Percentiles rank a stretch among this genome's conserved stretches.
These are phyloP conservation scores for Turritopsis dohrnii DNA, from an alignment of 30 jellyfish, hydroid and myxozoan species.

Conservation along the genomic window DNA sequence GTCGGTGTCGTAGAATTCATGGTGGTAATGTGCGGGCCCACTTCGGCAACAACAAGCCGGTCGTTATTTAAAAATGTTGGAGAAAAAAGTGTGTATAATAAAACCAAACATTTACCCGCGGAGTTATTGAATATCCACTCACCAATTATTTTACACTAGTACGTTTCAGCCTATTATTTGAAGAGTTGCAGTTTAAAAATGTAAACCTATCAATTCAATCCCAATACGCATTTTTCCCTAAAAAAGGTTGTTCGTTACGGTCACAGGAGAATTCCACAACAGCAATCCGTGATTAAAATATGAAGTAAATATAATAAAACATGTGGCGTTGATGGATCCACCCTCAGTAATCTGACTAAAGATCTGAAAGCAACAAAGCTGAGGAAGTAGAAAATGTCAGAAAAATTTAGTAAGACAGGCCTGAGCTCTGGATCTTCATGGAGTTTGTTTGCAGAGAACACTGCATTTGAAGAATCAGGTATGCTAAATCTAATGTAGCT, in stretches of 20 bases:
- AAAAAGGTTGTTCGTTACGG: background rate
- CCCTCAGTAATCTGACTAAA: background rate
- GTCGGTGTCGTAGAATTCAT: slow-evolving; percentile 16
- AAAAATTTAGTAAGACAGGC: slow-evolving; percentile 69
- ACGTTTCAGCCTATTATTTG: background rate
- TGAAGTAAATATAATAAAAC: background rate
- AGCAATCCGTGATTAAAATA: background rate
- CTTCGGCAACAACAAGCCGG: slow-evolving; percentile 14
- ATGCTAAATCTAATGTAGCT: background rate
- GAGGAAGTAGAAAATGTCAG: slow-evolving; percentile 48
- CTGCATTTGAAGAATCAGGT: slow-evolving; percentile 85
- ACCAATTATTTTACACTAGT: background rate
- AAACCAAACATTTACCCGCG: slow-evolving; percentile 8
- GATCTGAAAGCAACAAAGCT: background rate
- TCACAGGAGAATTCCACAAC: background rate
- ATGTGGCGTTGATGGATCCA: background rate
- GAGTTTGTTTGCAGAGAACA: slow-evolving; percentile 85
- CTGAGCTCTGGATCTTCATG: slow-evolving; percentile 86
- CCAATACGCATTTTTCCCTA: background rate
- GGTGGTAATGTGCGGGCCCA: slow-evolving; percentile 22
- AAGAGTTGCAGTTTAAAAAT: background rate
- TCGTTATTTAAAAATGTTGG: slow-evolving; percentile 14
- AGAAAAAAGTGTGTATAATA: background rate
- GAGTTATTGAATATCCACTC: background rate
- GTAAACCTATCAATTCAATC: background rate